Evolutionary conservation across 2,888 invertebrate species (phyloP).

Genomic region (Drosophila macrospina): DNA sequence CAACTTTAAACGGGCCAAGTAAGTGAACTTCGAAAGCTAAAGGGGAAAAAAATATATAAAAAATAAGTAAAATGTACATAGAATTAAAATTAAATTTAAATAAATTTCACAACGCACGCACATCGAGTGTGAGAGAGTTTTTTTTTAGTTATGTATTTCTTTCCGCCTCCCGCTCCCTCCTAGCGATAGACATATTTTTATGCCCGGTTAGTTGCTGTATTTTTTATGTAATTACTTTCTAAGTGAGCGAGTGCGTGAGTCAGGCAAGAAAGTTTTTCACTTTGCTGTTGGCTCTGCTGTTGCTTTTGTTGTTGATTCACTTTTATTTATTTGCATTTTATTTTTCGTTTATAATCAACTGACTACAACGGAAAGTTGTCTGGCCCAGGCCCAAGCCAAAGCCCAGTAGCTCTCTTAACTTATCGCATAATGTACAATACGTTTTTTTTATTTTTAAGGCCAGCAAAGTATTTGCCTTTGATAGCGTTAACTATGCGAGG

Average conservation of each 20-base stretch:
- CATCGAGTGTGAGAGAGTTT: slow-evolving; percentile 43
- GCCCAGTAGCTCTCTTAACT: slow-evolving; percentile 50
- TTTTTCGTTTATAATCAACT: slow-evolving; percentile 12
- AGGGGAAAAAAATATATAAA: background rate
- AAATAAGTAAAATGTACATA: slow-evolving; percentile 47
- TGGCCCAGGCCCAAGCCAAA: slow-evolving; percentile 32
- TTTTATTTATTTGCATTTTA: slow-evolving; percentile 15
- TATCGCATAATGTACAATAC: slow-evolving; percentile 59
- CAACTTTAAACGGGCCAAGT: slow-evolving; percentile 31
- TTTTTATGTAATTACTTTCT: slow-evolving; percentile 76
- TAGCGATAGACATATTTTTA: slow-evolving; percentile 26
- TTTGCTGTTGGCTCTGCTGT: slow-evolving; percentile 52
- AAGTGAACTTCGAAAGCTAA: slow-evolving; percentile 21
- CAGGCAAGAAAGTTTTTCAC: slow-evolving; percentile 73
- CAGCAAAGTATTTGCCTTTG: slow-evolving; percentile 31
- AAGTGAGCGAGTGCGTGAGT: slow-evolving; percentile 69
- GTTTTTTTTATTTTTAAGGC: slow-evolving; percentile 36
- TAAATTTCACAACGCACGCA: slow-evolving; percentile 73
- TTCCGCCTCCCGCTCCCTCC: slow-evolving; percentile 4
- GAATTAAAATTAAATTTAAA: slow-evolving; percentile 79
- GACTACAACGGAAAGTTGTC: slow-evolving; percentile 51
- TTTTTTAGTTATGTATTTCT: slow-evolving; percentile 5
- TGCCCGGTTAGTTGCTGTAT: slow-evolving; percentile 42
- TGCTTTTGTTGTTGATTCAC: slow-evolving; percentile 20
- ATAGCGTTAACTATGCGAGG: slow-evolving; percentile 48